These are phyloP conservation scores for Busseola fusca DNA, from an alignment of 2,888 invertebrate genomes.

Conservation along the genomic window DNA sequence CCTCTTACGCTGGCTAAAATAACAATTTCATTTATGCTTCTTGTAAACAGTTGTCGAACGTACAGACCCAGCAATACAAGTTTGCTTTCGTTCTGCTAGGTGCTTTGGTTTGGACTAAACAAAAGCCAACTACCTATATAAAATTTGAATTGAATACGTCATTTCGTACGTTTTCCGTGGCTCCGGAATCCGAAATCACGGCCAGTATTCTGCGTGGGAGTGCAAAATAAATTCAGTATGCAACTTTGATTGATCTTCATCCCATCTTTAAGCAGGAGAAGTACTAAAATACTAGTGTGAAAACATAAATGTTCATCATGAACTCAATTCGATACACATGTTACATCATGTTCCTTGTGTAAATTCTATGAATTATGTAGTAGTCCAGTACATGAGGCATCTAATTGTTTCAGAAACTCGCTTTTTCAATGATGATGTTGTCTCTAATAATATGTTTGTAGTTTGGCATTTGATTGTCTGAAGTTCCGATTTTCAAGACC, in stretches of 20 bases:
- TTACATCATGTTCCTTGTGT: constrained; percentile 3
- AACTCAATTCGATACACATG: neutral
- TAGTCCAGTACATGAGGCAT: neutral
- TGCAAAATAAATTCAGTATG: constrained; percentile 10
- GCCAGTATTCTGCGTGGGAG: constrained; percentile 40
- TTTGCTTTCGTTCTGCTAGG: neutral
- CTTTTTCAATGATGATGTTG: neutral
- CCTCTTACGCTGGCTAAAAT: neutral
- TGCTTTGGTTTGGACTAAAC: neutral
- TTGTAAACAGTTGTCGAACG: neutral
- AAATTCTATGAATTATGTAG: constrained; percentile 10
- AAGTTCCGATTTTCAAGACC: neutral
- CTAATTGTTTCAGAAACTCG: neutral
- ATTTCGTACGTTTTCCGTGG: constrained; percentile 29
- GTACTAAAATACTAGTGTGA: neutral
- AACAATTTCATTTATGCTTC: neutral
- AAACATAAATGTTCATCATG: neutral
- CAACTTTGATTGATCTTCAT: constrained; percentile 26
- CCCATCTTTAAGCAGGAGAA: neutral
- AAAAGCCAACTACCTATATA: constrained; percentile 8
- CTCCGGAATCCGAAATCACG: constrained; percentile 39
- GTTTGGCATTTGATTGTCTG: neutral
- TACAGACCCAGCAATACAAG: neutral
- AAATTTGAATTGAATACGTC: constrained; percentile 20
- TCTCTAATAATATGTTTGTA: neutral